Conservation (phyloP, 2,797 vertebrate genomes). For the Myotis vivesi region DNA sequence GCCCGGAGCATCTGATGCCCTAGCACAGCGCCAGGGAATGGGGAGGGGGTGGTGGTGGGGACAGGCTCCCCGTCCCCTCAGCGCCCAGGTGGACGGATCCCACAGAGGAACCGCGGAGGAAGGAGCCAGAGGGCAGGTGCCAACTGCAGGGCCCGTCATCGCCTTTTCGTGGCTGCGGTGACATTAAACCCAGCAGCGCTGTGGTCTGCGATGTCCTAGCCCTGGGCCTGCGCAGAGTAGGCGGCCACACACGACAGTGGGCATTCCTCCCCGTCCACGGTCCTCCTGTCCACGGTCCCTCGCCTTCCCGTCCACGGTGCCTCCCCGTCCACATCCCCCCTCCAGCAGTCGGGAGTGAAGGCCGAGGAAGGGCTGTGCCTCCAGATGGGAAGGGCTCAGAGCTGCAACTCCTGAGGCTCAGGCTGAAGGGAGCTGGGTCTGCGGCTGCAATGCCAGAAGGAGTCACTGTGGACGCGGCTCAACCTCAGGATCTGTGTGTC, state of each 20-base stretch:
- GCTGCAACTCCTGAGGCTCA: not conserved
- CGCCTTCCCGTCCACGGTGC: too few relatives aligned
- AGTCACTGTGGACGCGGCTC: not conserved
- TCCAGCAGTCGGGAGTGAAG: not conserved
- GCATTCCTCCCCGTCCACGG: not conserved
- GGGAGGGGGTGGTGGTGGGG: accelerated
- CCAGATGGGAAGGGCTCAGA: not conserved
- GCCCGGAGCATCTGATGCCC: too few relatives aligned
- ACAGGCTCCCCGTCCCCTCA: too few relatives aligned
- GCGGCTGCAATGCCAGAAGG: not conserved
- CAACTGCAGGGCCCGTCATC: too few relatives aligned
- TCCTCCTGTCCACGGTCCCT: too few relatives aligned
- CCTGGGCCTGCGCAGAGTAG: not conserved
- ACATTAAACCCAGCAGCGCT: too few relatives aligned
- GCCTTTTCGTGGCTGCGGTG: too few relatives aligned
- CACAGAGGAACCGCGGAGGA: too few relatives aligned
- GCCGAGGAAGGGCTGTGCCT: not conserved
- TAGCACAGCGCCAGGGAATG: too few relatives aligned
- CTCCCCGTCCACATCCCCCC: too few relatives aligned
- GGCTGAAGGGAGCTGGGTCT: not conserved
- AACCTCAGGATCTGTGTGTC: not conserved
- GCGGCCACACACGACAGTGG: accelerated
- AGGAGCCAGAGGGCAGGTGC: too few relatives aligned
- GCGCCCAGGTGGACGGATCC: too few relatives aligned
- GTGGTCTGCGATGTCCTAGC: not conserved